A percentile compares a stretch with the other conserved stretches of the same genome.
Conservation (phyloP, 2,113 vertebrate species). For the Rhombomys opimus region DNA sequence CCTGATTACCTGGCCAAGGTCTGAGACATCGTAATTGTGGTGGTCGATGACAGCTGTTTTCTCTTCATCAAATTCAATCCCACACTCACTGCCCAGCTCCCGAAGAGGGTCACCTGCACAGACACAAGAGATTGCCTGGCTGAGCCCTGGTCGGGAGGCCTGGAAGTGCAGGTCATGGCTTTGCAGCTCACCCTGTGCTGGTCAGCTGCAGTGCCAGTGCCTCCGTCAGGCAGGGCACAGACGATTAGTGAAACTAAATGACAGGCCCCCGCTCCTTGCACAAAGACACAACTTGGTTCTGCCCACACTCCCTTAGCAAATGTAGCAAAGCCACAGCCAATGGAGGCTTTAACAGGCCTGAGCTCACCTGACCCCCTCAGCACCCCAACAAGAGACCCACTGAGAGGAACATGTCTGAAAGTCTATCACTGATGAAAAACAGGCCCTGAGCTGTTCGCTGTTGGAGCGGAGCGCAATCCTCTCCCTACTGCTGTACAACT, state of each 20-base stretch:
- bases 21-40: constrained; percentile 96
- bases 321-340: background rate
- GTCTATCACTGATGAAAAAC: background rate
- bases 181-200: rapidly evolving
- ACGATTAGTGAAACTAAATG: rapidly evolving
- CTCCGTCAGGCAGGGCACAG: rapidly evolving
- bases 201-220: background rate
- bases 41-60: constrained; percentile 97
- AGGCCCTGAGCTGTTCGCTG: background rate
- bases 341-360: background rate
- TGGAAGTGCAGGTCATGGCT: background rate
- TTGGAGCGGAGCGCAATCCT: background rate
- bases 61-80: constrained; percentile 99
- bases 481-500: background rate
- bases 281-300: background rate
- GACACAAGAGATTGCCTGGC: background rate
- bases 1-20: constrained; percentile 92
- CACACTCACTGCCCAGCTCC: constrained; percentile 98
- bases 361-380: background rate
- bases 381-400: background rate
- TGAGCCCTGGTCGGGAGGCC: background rate
- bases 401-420: background rate
- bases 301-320: background rate
- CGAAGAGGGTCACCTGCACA: constrained; percentile 94
- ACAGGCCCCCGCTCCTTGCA: no score